phyloP scores from a whole-genome alignment of 2,113 vertebrate species.

The Paramormyrops kingsleyae region DNA sequence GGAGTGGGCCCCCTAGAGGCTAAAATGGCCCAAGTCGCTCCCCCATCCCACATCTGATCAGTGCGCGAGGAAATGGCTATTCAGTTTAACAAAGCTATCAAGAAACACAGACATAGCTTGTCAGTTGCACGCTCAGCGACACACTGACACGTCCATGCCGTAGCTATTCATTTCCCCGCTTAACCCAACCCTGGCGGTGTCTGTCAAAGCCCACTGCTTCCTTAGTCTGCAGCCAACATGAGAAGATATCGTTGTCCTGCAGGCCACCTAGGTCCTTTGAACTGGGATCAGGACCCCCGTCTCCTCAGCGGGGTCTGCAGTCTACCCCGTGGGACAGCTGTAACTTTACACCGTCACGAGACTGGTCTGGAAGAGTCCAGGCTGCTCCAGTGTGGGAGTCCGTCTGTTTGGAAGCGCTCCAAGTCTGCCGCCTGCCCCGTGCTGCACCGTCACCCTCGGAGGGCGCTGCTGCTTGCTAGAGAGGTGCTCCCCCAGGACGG shows the following conservation, averaged over 20 bases:
- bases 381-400: neutral
- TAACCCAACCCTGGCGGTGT: neutral
- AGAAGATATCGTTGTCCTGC: neutral
- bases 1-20: neutral
- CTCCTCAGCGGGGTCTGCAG: neutral
- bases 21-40: neutral
- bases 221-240: neutral
- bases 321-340: neutral
- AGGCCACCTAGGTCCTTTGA: neutral
- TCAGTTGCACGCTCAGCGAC: neutral
- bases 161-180: neutral
- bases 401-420: neutral
- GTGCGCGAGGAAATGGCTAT: neutral
- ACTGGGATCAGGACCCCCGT: neutral
- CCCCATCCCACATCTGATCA: neutral
- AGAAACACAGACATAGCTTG: neutral
- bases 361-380: neutral
- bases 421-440: neutral
- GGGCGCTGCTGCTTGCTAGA: neutral
- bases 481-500: neutral
- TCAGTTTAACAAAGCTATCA: neutral
- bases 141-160: neutral
- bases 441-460: neutral
- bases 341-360: conserved; percentile 3
- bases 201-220: neutral